phyloP scores from a whole-genome alignment of 2,888 invertebrate species.

The Mimumesa dahlbomi region DNA sequence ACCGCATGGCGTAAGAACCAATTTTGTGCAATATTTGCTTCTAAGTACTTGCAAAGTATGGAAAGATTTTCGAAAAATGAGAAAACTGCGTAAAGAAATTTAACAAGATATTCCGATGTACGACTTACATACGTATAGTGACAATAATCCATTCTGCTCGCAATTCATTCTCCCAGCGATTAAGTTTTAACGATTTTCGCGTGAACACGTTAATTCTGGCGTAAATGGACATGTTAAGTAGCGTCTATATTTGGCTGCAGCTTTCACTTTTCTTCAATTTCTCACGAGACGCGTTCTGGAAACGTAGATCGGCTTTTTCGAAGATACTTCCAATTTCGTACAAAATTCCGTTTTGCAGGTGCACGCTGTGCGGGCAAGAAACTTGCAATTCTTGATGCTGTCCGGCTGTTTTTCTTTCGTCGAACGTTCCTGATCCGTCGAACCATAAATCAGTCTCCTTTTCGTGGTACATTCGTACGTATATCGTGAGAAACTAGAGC shows the following conservation, averaged over 20 bases:
- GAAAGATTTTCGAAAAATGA: too few relatives aligned
- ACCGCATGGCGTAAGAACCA: too few relatives aligned
- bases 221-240: slow-evolving; percentile 5
- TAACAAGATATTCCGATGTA: too few relatives aligned
- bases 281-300: slow-evolving; percentile 27
- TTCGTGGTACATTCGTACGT: slow-evolving; percentile 34
- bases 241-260: slow-evolving; percentile 11
- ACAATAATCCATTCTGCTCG: too few relatives aligned
- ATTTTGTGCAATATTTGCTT: too few relatives aligned
- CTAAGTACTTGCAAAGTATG: too few relatives aligned
- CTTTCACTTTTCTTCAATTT: slow-evolving; percentile 35
- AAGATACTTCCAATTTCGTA: slow-evolving; percentile 45
- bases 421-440: slow-evolving; percentile 46
- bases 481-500: slow-evolving; percentile 52
- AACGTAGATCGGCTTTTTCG: slow-evolving; percentile 34
- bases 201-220: background rate
- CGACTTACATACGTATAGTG: too few relatives aligned
- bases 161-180: background rate
- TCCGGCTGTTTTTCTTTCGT: slow-evolving; percentile 41
- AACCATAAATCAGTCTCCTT: slow-evolving; percentile 54
- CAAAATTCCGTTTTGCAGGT: slow-evolving; percentile 47
- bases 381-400: slow-evolving; percentile 32
- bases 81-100: too few relatives aligned
- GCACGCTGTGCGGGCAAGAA: slow-evolving; percentile 41
- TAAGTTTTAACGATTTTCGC: background rate